Base-by-base conservation (phyloP, 1,140 invertebrate genomes). In the Chironomus striatipennis region DNA sequence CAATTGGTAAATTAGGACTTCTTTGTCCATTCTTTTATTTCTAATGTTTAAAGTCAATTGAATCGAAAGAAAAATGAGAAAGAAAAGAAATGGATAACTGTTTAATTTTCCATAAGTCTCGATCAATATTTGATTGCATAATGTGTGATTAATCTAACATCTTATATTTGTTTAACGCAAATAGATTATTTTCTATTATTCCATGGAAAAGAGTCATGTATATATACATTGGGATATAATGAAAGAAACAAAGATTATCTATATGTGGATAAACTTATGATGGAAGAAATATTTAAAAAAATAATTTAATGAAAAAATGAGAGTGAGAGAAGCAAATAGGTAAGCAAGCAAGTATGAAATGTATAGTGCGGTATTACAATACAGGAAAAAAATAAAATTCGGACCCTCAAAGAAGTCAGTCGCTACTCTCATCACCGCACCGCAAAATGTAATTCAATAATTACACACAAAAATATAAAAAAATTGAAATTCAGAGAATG, bases 171-270 rank as follows among this genome's bases (percentile, higher is more conserved):
- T 10, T n/a, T 15, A 57, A 57, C 47, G 47, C 47, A 57, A 57
- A 57, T 57, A 57, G 47, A 57, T 57, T 57, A 57, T 57, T 57
- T 57, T n/a, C n/a, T 57, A 57, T 57, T 57, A 57, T 57, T 57
- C 47, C 47, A 15, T 57, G 47, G 47, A 57, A 57, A n/a, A 57
- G 47, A 34, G 24, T 34, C 24, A 34, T 34, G 24, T 5, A 34
- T 34, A 34, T 34, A 34, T 34, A 34, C 24, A 34, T 34, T 57
- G 47, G n/a, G 47, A 57, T 34, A 57, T 5, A 57, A 57, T n/a
- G 47, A 57, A 57, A 57, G 47, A 15, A 47, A 47, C 12, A 57
- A 10, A 57, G n/a, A 57, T 12, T n/a, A n/a, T 57, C 12, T 57
- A 12, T 57, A 57, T 57, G n/a, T 57, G 12, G 47, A 57, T 57